Evolutionary conservation across 2,797 vertebrate genomes (phyloP).

Genomic region (Leptatherina wallacei): DNA sequence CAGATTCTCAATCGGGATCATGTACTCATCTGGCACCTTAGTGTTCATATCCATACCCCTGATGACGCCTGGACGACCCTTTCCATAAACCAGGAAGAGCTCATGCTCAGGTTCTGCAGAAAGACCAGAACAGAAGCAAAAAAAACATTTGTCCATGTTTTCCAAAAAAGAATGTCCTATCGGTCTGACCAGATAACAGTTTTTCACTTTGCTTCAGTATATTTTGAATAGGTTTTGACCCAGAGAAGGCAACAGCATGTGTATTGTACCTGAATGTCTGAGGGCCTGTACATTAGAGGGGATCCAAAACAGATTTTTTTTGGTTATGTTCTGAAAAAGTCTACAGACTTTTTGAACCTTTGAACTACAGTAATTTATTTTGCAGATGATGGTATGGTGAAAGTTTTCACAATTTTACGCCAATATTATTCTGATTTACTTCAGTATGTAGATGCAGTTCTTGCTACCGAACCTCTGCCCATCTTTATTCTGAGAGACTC

Average conservation of each 20-base stretch:
- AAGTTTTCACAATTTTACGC: neutral
- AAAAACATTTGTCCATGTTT: neutral
- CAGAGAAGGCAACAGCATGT: too few species aligned
- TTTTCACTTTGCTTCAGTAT: neutral
- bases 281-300: too few species aligned
- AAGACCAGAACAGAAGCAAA: slow-evolving; percentile 23
- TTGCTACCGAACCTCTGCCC: too few species aligned
- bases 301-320: too few species aligned
- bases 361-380: neutral
- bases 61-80: slow-evolving; percentile 95
- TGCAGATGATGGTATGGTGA: neutral
- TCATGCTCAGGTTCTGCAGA: slow-evolving; percentile 92
- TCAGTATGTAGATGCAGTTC: neutral
- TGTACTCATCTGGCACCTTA: slow-evolving; percentile 95
- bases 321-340: too few species aligned
- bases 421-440: neutral
- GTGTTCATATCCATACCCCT: slow-evolving; percentile 96
- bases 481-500: neutral
- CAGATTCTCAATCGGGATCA: slow-evolving; percentile 98
- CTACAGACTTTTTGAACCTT: too few species aligned
- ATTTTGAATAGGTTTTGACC: neutral
- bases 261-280: too few species aligned
- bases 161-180: neutral
- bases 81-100: slow-evolving; percentile 95
- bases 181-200: neutral